Conservation (phyloP, 2,113 vertebrate species). For the Alligator mississippiensis region DNA sequence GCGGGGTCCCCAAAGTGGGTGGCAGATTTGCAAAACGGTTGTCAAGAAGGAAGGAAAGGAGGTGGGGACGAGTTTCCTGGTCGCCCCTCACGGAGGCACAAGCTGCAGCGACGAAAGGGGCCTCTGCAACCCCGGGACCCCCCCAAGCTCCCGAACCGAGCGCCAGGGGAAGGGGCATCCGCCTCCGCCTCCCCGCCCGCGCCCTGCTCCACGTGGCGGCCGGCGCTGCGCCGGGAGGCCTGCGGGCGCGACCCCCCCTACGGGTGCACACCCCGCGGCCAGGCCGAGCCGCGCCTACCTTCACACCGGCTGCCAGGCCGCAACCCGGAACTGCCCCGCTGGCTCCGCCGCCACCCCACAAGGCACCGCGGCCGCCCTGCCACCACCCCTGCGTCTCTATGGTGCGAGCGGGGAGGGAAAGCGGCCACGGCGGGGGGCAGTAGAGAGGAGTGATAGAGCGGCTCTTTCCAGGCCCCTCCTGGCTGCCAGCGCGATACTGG, state of each 20-base stretch:
- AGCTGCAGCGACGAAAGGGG: background rate
- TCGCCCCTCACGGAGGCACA: background rate
- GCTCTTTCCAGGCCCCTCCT: background rate
- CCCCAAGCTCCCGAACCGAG: background rate
- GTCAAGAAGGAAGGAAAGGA: background rate
- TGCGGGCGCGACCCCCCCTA: no score
- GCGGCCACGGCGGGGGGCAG: background rate
- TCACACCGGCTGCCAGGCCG: background rate
- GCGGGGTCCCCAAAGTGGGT: background rate
- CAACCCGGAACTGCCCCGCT: background rate
- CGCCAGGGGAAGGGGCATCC: background rate
- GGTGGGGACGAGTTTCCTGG: no score
- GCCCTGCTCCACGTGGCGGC: background rate
- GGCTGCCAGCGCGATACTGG: fast-evolving
- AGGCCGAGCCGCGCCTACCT: background rate
- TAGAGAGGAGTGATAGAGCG: background rate
- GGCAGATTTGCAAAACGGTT: background rate
- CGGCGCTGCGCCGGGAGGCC: no score
- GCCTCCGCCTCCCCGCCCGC: no score
- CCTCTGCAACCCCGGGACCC: background rate
- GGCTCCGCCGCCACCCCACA: slow-evolving; percentile 45
- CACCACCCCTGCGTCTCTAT: background rate
- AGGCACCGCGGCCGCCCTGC: slow-evolving; percentile 3
- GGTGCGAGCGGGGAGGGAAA: fast-evolving
- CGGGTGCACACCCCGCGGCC: no score